Percentiles rank a stretch among this genome's conserved stretches.
Conservation (phyloP, 2,797 vertebrate species). For the Orientallactaga sibirica region DNA sequence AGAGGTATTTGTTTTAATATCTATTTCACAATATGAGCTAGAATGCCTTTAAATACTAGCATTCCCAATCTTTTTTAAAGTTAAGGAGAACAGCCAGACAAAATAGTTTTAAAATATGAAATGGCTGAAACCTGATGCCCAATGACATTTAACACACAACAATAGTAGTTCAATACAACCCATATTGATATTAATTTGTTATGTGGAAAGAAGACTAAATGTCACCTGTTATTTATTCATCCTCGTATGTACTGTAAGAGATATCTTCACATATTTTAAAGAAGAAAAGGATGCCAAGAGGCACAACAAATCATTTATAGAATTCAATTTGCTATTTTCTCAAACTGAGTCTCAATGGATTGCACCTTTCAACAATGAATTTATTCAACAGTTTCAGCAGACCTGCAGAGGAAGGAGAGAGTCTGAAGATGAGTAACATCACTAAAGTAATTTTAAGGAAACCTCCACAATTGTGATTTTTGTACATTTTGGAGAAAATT, state of each 20-base stretch:
- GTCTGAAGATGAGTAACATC: neutral
- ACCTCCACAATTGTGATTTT: neutral
- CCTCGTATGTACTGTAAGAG: neutral
- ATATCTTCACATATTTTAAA: neutral
- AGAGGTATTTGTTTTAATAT: neutral
- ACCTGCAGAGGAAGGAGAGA: neutral
- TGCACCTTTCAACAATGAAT: neutral
- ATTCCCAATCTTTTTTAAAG: neutral
- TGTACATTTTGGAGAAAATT: neutral
- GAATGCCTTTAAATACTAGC: slow-evolving; percentile 10
- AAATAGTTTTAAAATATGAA: neutral
- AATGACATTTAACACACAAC: neutral
- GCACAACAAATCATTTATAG: neutral
- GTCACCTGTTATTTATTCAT: neutral
- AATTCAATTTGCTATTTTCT: neutral
- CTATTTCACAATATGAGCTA: neutral
- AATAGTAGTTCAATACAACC: neutral
- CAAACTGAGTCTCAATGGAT: neutral
- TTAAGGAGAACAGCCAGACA: neutral
- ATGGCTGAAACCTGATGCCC: neutral
- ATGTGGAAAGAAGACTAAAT: neutral
- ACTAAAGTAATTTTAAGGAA: neutral
- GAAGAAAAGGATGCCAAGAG: neutral
- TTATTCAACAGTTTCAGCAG: neutral
- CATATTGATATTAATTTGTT: neutral